phyloP scores from a whole-genome alignment of 2,113 vertebrate species.

The Megaleporinus macrocephalus region DNA sequence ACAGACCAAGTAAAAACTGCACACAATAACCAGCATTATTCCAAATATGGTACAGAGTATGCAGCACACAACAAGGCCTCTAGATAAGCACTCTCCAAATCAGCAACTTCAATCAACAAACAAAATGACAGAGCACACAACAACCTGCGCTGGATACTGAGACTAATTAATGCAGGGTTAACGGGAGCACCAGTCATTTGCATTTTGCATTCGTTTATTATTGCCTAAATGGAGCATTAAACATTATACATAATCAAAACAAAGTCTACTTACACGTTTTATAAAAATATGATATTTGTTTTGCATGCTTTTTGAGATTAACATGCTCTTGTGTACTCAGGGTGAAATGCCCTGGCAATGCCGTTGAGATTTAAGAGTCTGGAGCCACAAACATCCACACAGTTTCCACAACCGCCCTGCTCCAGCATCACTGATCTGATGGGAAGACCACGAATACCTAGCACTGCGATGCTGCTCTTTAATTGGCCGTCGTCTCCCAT shows the following conservation, averaged over 20 bases:
- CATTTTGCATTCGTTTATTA: background rate
- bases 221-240: background rate
- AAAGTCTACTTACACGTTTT: background rate
- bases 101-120: background rate
- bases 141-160: background rate
- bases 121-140: background rate
- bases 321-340: background rate
- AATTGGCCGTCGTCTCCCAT: constrained; percentile 63
- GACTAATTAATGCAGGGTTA: background rate
- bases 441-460: constrained; percentile 1
- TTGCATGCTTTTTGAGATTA: background rate
- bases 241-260: background rate
- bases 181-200: background rate
- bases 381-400: background rate
- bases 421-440: background rate
- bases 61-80: background rate
- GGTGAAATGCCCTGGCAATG: background rate
- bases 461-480: constrained; percentile 39
- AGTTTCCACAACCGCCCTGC: background rate
- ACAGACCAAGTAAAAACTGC: no score
- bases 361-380: background rate
- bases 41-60: background rate
- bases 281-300: background rate
- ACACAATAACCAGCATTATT: no score
- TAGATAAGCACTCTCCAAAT: background rate